Conservation (phyloP, 2,113 vertebrate genomes). For the Pelusios castaneus region DNA sequence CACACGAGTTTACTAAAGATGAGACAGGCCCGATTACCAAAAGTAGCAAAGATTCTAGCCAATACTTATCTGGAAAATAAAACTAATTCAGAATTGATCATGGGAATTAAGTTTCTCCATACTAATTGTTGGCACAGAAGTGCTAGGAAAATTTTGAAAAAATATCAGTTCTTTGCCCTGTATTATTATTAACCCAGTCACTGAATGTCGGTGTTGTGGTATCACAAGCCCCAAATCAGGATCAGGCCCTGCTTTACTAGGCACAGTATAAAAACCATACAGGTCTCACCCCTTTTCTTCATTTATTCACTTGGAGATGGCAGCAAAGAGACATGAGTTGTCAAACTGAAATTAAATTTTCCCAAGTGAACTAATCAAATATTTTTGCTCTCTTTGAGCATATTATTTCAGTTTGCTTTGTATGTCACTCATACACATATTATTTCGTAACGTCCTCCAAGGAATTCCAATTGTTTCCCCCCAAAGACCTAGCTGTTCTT, state of each 20-base stretch:
- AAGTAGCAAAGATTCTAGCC: background rate
- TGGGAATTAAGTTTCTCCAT: background rate
- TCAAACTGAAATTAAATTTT: slow-evolving; percentile 34
- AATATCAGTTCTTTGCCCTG: background rate
- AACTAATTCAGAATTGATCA: background rate
- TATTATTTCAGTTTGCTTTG: background rate
- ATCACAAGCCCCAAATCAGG: background rate
- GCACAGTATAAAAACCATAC: background rate
- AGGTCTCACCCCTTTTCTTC: background rate
- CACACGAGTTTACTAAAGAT: background rate
- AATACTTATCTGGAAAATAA: background rate
- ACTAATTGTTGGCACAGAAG: background rate
- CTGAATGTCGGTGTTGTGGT: background rate
- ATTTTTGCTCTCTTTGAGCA: background rate
- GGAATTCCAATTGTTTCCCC: background rate
- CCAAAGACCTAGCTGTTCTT: background rate
- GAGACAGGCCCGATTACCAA: background rate
- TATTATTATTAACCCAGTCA: background rate
- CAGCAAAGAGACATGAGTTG: background rate
- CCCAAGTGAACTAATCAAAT: background rate
- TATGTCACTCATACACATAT: background rate
- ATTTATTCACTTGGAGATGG: slow-evolving; percentile 7
- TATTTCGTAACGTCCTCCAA: background rate
- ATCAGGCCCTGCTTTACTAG: background rate
- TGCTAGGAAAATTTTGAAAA: background rate